Evolutionary conservation across 1,140 invertebrate species (phyloP).

Genomic region (Latrodectus geometricus): DNA sequence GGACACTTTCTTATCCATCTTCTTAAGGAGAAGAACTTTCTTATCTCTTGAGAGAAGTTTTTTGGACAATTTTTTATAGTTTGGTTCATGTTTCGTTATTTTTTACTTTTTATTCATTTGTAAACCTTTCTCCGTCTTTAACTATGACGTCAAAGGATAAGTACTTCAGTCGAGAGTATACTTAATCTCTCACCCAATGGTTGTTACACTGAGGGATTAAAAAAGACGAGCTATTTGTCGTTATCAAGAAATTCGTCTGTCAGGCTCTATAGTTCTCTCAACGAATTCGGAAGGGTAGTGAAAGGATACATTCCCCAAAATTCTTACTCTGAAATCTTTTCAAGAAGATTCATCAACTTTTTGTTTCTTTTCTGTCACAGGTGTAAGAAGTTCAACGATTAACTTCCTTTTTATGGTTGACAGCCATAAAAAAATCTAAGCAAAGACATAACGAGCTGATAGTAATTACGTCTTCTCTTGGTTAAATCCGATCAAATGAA

Average conservation of each 20-base stretch:
- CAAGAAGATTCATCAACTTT: background rate
- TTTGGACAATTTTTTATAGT: constrained; percentile 14
- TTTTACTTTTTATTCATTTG: constrained; percentile 52
- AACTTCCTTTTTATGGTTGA: background rate
- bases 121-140: constrained; percentile 50
- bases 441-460: too few relatives aligned
- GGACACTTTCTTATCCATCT: constrained; percentile 57
- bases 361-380: background rate
- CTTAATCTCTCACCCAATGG: constrained; percentile 34
- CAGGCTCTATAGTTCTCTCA: background rate
- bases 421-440: too few relatives aligned
- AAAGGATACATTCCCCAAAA: background rate
- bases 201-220: constrained; percentile 10
- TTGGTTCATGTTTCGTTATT: constrained; percentile 21
- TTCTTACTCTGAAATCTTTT: background rate
- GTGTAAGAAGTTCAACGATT: background rate
- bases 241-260: constrained; percentile 21
- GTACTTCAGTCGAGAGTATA: constrained; percentile 14
- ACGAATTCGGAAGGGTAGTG: background rate
- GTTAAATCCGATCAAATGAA: too few relatives aligned
- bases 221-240: constrained; percentile 10
- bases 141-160: constrained; percentile 50
- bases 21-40: constrained; percentile 51
- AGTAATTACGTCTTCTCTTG: too few relatives aligned
- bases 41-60: constrained; percentile 54